Conservation (phyloP, 2,888 invertebrate genomes). For the Agyllia agylla region DNA sequence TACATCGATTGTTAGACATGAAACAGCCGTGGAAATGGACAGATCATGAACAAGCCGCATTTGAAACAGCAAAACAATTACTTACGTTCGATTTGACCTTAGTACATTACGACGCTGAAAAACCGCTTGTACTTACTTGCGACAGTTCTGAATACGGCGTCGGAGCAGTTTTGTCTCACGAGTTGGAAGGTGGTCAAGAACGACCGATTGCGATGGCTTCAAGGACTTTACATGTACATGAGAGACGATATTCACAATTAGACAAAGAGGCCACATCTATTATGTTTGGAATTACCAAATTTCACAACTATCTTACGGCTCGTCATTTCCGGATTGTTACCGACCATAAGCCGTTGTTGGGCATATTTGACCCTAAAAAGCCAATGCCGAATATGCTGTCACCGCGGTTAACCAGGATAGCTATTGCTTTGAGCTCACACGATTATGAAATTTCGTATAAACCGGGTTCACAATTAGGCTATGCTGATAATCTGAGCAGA, state of each 20-base stretch:
- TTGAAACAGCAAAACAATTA: background rate
- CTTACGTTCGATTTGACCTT: background rate
- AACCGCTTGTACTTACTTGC: background rate
- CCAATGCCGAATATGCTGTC: background rate
- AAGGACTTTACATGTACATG: background rate
- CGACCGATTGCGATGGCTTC: background rate
- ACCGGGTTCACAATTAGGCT: background rate
- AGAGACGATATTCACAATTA: background rate
- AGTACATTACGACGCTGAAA: background rate
- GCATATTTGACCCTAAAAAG: background rate
- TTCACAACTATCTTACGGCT: background rate
- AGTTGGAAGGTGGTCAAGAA: background rate
- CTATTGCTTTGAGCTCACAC: background rate
- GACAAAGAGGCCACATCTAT: background rate
- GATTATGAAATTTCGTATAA: background rate
- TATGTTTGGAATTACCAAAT: background rate
- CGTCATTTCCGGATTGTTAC: background rate
- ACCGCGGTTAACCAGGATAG: background rate
- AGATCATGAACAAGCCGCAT: background rate
- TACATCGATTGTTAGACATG: background rate
- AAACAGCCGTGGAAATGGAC: background rate
- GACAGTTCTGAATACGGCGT: background rate
- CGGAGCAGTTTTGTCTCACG: background rate
- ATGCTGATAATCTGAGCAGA: background rate
- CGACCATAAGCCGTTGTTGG: background rate